A percentile compares a stretch with the other conserved stretches of the same genome.
phyloP scores from a whole-genome alignment of 2,888 invertebrate genomes.

The Eucera pruinosa region DNA sequence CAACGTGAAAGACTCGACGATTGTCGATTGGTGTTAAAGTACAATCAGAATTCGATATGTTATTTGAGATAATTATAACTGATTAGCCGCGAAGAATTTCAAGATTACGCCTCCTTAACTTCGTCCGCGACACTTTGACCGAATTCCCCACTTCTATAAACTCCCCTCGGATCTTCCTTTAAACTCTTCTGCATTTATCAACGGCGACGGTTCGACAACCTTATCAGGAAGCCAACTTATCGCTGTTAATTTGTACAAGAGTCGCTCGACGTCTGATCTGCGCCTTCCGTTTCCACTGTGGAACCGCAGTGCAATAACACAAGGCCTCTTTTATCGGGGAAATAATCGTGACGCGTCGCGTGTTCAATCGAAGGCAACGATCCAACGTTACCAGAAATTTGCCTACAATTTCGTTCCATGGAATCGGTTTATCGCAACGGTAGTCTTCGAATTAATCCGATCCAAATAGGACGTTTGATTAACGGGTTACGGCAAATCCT shows the following conservation, averaged over 20 bases:
- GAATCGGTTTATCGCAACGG: neutral
- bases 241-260: neutral
- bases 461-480: constrained; percentile 16
- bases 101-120: neutral
- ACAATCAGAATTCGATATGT: neutral
- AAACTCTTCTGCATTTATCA: neutral
- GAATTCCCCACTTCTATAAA: too few relatives aligned
- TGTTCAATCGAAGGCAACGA: too few relatives aligned
- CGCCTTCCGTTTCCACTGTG: neutral
- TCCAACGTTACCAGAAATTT: too few relatives aligned
- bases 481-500: constrained; percentile 21
- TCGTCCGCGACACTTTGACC: neutral
- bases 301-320: neutral
- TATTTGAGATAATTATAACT: neutral
- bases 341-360: too few relatives aligned
- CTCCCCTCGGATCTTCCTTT: too few relatives aligned
- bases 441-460: neutral
- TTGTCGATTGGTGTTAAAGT: neutral
- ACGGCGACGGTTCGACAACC: neutral
- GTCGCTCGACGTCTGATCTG: neutral
- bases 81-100: neutral
- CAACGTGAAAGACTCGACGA: neutral
- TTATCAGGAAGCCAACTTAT: constrained; percentile 1
- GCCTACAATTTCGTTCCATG: neutral
- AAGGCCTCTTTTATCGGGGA: neutral